These are phyloP conservation scores for Dasypus novemcinctus DNA, from an alignment of 2,113 vertebrate genomes.

Conservation along the genomic window DNA sequence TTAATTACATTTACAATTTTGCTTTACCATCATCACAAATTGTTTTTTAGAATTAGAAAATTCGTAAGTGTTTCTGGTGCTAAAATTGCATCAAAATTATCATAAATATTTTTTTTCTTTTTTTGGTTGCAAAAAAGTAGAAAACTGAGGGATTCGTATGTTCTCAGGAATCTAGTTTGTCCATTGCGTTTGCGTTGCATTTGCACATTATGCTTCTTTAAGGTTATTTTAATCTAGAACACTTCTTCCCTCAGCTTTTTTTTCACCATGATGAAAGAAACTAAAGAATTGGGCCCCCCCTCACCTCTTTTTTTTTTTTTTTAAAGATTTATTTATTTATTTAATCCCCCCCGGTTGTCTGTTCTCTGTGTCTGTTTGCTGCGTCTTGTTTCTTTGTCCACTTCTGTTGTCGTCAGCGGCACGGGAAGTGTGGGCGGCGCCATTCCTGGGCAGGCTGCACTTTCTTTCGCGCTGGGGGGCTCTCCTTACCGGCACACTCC, in stretches of 20 bases:
- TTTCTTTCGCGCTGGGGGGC: too few relatives aligned
- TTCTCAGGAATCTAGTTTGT: not conserved
- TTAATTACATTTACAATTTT: too few relatives aligned
- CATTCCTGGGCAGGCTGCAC: too few relatives aligned
- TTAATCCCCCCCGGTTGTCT: too few relatives aligned
- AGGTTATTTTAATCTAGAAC: not conserved
- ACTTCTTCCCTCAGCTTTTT: not conserved
- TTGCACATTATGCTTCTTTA: not conserved
- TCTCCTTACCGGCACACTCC: too few relatives aligned
- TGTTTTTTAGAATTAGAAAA: not conserved
- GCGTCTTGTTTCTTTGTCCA: too few relatives aligned
- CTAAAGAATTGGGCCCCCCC: too few relatives aligned
- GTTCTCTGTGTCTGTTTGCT: too few relatives aligned
- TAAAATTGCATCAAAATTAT: not conserved
- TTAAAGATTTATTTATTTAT: too few relatives aligned
- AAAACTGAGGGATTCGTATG: not conserved
- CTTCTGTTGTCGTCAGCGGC: too few relatives aligned
- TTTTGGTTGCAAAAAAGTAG: not conserved
- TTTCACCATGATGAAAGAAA: not conserved
- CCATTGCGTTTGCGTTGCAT: not conserved
- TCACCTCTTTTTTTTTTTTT: too few relatives aligned
- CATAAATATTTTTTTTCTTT: not conserved
- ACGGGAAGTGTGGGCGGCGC: too few relatives aligned
- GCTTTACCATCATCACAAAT: not conserved
- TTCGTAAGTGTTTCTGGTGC: not conserved